Base-by-base conservation (phyloP, 2,797 vertebrate genomes). In the Nannoperca obscura region DNA sequence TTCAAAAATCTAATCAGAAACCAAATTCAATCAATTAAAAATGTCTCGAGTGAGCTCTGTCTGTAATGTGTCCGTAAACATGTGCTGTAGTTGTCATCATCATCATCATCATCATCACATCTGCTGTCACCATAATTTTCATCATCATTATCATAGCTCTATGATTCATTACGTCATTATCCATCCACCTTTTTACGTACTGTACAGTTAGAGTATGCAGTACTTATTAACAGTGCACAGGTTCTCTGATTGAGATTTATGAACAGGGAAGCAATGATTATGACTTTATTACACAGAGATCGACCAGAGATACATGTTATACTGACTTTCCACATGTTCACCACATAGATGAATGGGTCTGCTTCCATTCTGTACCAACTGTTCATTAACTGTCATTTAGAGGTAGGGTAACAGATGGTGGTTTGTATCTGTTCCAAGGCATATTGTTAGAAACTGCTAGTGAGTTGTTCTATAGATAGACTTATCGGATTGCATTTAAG, bases 221-320 rank as follows among this genome's bases (percentile, higher is more conserved):
- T 27, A 27, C 24, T 27, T 27, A 27, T 27, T 27, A 27, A 50
- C 58, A 54, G 61, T 58, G 40, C 57, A 46, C 10, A 47, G 13
- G 59, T 59, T 27, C 3, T 69, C 27, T 84, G 69, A 88, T 82
- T 83, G 65, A 86, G 84, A 92, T 92, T 86, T 80, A 92, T 89
- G 77, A 76, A n/a, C 71, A 44, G 62, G 64, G 68, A 67, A 71
- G 69, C 57, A 27, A 63, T 66, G 63, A 82, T 85, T 84, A 86
- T 72, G 82, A 84, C 85, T 81, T 77, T 74, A 80, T 90, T 87
- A 85, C 52, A 80, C 44, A 80, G 66, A 83, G 42, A 82, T 70
- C 19, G 27, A 71, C 78, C 60, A 4, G 69, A 86, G 78, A 71
- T 81, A 78, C 84, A 85, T 79, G 77, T 88, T 69, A 68, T 36